Conservation (phyloP, 2,797 vertebrate genomes). For the Phylloscopus collybita region DNA sequence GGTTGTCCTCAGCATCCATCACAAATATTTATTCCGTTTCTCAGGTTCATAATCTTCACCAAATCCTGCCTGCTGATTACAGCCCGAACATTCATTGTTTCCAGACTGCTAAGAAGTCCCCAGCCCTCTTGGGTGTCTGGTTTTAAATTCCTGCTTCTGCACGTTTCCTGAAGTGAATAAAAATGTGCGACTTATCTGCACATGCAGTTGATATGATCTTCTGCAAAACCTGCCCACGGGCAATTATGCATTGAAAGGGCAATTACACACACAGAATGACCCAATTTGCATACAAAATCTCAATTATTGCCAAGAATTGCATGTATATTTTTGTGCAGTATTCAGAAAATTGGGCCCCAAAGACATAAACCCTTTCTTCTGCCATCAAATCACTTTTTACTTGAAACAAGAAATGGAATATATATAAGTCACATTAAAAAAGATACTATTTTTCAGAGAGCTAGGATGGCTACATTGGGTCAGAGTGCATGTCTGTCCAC, state of each 20-base stretch:
- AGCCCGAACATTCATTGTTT: background rate
- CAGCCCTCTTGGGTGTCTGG: conserved; percentile 11
- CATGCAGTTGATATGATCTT: conserved; percentile 3
- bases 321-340: background rate
- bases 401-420: background rate
- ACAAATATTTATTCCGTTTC: background rate
- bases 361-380: conserved; percentile 5
- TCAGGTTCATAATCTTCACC: background rate
- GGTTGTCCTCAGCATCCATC: background rate
- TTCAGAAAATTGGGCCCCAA: conserved; percentile 36
- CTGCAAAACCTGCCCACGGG: conserved; percentile 36
- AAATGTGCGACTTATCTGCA: conserved; percentile 31
- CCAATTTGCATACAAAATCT: conserved; percentile 50
- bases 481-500: background rate
- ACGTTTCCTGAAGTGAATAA: conserved; percentile 29
- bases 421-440: background rate
- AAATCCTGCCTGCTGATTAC: background rate
- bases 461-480: background rate
- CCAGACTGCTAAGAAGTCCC: background rate
- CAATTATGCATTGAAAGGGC: conserved; percentile 50
- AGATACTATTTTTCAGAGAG: background rate
- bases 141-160: conserved; percentile 18
- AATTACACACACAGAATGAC: conserved; percentile 40
- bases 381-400: background rate
- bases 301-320: conserved; percentile 13